Base-by-base conservation (phyloP, 2,113 vertebrate species). In the Epinephelus lanceolatus region DNA sequence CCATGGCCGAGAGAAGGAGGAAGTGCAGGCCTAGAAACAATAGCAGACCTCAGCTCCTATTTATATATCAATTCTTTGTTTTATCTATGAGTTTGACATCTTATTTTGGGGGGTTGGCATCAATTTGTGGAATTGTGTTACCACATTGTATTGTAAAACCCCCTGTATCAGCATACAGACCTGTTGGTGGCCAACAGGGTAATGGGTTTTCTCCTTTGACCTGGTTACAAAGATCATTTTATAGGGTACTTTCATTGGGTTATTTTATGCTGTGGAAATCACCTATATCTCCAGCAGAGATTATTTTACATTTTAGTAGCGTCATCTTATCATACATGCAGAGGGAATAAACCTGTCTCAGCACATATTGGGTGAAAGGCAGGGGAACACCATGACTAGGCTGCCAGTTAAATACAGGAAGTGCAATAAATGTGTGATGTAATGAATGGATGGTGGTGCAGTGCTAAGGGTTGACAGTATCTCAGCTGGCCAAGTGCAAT, bases 21-120 rank as follows among this genome's bases (percentile, higher is more conserved):
- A 94, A 93, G 83, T 71, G 33, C 77, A 42, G 63, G 70, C 72
- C 62, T 47, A 72, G 71, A 86, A 94, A 94, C 95, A 96, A 95
- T 94, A 76, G 94, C 55, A 23, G 60, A 75, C 45, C 78, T 72
- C 42, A 71, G 66, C 61, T 63, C 83, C 91, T 94, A 94, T 95
- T 94, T 93, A 91, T 94, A 91, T 62, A 83, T 84, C 60, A 70
- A 49, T 80, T 85, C 82, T 83, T 85, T 88, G 61, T 74, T 80
- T 86, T 76, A 89, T 92, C 84, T 87, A 69, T 90, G 75, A 70
- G 72, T 88, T 89, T 78, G 56, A 68, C 47, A 19, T 72, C 56
- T 78, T 85, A 85, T 89, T 90, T 84, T 33, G 18, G 40, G 10
- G 61, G 42, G 27, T 37, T 70, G 76, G 75, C 83, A 73, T 88